These are phyloP conservation scores for Lagopus leucura DNA, from an alignment of 2,113 vertebrate genomes.

Conservation along the genomic window DNA sequence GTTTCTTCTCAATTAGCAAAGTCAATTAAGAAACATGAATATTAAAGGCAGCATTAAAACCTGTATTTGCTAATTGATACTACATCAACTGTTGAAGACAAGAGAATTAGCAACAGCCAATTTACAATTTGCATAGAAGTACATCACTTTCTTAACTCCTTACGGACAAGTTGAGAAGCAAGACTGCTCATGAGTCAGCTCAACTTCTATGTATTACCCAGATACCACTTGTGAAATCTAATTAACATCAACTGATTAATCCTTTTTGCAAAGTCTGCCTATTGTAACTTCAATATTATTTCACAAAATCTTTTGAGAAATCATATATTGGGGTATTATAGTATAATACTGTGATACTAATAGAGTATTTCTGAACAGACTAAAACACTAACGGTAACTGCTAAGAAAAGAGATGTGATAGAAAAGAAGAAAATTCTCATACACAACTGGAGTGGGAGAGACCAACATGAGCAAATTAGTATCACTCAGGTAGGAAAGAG, in stretches of 20 bases:
- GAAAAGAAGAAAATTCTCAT: not conserved
- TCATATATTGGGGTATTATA: not conserved
- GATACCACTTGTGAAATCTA: not conserved
- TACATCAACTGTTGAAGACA: constrained; percentile 58
- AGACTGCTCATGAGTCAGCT: not conserved
- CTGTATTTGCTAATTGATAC: constrained; percentile 72
- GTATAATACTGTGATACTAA: not conserved
- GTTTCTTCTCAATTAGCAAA: constrained; percentile 76
- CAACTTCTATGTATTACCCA: not conserved
- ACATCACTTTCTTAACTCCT: constrained; percentile 55
- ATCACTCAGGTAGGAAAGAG: not conserved
- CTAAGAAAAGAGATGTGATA: not conserved
- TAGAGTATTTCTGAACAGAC: not conserved
- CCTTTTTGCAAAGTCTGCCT: not conserved
- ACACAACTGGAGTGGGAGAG: not conserved
- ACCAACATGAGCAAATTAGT: not conserved
- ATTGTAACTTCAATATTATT: not conserved
- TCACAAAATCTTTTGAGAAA: not conserved
- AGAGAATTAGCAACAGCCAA: constrained; percentile 41
- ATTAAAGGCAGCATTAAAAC: constrained; percentile 71
- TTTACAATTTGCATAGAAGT: constrained; percentile 42
- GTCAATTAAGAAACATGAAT: constrained; percentile 78
- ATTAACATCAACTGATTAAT: not conserved
- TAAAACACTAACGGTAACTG: not conserved
- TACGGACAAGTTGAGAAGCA: not conserved